Evolutionary conservation across 2,113 vertebrate species (phyloP), one percentile per base, ranked within the genome.

Genomic region (Puffinus mauretanicus): DNA sequence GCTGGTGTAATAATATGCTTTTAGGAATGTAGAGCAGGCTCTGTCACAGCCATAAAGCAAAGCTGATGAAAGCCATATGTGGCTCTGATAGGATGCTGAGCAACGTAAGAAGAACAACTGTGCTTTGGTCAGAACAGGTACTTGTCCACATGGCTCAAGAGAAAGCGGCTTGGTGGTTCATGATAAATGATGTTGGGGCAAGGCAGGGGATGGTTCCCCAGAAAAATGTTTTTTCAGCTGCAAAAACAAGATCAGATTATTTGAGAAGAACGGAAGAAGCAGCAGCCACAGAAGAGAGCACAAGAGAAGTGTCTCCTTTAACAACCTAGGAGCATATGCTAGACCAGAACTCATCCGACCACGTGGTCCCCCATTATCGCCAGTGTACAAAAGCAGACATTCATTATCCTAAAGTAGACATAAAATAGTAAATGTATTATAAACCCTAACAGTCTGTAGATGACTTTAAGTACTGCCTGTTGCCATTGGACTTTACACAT

Each of bases 351-450:
- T 66, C 40, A 18, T 24, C 32, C 1, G 1, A 12, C 58, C 52
- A 15, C 0, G 0, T 40, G 25, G 49, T 46, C 34, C 66, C 30
- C 19, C 2, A 0, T 32, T 90, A 51, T 8, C 1, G 0, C 4
- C 71, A 20, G 42, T 3, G 75, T 54, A 36, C 16, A 30, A 24
- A 51, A 32, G 25, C 34, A 57, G 62, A 40, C 19, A 61, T 30
- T 44, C 3, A 6, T 30, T 13, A 60, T 40, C 49, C 55, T 55
- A n/a, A 61, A 79, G 70, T 2, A 75, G 60, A 71, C 12, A 30
- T 14, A 12, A 38, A 47, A 49, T 8, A 65, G 3, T 10, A 54
- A 18, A 58, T 5, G 72, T 6, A 15, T 13, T 30, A 49, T 16
- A 57, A 77, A 73, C 14, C 8, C 67, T 3, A 29, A 49, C 2